phyloP scores from a whole-genome alignment of 1,140 invertebrate species.

The Venturia canescens region DNA sequence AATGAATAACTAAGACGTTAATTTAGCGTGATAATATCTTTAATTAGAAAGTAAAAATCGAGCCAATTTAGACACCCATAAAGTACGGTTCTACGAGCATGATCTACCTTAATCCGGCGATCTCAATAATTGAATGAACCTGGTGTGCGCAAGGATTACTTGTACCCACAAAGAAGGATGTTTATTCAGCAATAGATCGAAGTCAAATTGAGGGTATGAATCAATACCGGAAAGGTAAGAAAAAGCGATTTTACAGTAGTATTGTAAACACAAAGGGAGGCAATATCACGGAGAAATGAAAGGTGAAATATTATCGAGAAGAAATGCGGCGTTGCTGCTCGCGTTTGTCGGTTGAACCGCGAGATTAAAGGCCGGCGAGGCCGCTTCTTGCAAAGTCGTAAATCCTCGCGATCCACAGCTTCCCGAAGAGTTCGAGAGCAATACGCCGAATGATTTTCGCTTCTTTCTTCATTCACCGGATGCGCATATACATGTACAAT shows the following conservation, averaged over 20 bases:
- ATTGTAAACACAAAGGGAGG: slow-evolving; percentile 35
- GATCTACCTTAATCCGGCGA: too few relatives aligned
- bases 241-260: slow-evolving; percentile 37
- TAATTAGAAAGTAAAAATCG: too few relatives aligned
- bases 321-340: slow-evolving; percentile 36
- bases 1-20: too few relatives aligned
- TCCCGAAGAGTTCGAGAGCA: slow-evolving; percentile 48
- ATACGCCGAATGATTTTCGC: slow-evolving; percentile 34
- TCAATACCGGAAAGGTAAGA: background rate
- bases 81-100: too few relatives aligned
- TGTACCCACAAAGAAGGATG: background rate
- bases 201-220: background rate
- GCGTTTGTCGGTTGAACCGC: slow-evolving; percentile 46
- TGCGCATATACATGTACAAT: background rate
- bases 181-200: background rate
- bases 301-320: slow-evolving; percentile 47
- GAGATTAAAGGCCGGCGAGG: slow-evolving; percentile 55
- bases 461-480: background rate
- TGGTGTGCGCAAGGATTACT: too few relatives aligned
- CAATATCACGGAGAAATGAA: slow-evolving; percentile 37
- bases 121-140: too few relatives aligned
- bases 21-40: too few relatives aligned
- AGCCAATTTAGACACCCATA: too few relatives aligned
- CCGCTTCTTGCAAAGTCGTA: slow-evolving; percentile 50
- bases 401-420: slow-evolving; percentile 52